Base-by-base conservation (phyloP, 2,113 vertebrate species). In the Pantherophis guttatus region DNA sequence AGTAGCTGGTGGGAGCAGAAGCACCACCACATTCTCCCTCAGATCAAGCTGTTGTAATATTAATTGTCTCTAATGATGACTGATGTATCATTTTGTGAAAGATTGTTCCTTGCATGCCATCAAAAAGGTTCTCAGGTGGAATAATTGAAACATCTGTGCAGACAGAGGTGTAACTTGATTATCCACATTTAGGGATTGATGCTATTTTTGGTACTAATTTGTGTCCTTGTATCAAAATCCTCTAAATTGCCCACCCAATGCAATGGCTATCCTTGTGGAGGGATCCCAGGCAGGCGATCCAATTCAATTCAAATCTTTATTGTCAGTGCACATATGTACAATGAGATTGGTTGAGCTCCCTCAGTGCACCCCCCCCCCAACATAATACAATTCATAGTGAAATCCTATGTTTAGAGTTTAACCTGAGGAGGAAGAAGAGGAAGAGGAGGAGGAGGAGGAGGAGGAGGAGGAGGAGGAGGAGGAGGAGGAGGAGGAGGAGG, bases 21-120 rank as follows among this genome's bases (percentile, higher is more conserved):
- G 57, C 88, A 93, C 29, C 89, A 86, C 70, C 87, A 70, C 19
- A n/a, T 15, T 65, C 91, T 91, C 89, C n/a, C 94, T 95, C 62
- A 94, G 95, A 94, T 1, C 93, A 93, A 96, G 95, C 91, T 23
- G 54, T 89, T 88, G 33, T 39, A 81, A 39, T 39, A 91, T 88
- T 19, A 53, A 92, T 95, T 92, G 81, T 86, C 92, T 92, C 89
- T 95, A 87, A 87, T 92, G 75, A 81, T 89, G 70, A 87, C 81
- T 59, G 90, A 92, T 52, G 85, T 8, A 58, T 12, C 57, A 33
- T 6, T 48, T 48, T 62, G 57, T 39, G 48, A 88, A 33, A 15
- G 55, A 48, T 19, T 11, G 29, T 11, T 21, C 8, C 39, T 86
- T 50, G 6, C 39, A 52, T 10, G 19, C 75, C 75, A 81, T 81